These are phyloP conservation scores for Aphrophora alni DNA, from an alignment of 2,888 invertebrate genomes.

Conservation along the genomic window DNA sequence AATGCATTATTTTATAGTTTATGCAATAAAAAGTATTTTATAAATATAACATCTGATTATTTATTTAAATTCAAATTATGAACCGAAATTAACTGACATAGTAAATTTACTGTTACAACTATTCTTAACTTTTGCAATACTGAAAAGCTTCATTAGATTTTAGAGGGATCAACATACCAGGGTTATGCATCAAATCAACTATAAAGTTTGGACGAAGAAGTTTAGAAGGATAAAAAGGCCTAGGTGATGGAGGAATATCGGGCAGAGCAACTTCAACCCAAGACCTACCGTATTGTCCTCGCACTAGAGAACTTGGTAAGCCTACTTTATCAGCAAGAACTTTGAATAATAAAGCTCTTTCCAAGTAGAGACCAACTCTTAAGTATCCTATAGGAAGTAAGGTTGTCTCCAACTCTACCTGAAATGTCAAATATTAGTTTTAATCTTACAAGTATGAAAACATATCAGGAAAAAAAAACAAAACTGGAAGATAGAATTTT, in stretches of 20 bases:
- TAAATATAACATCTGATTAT: too few relatives aligned
- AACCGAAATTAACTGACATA: too few relatives aligned
- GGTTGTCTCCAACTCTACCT: constrained; percentile 57
- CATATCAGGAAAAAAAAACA: background rate
- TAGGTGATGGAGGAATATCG: constrained; percentile 32
- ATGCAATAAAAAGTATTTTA: too few relatives aligned
- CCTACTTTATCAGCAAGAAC: constrained; percentile 68
- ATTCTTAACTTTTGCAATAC: constrained; percentile 53
- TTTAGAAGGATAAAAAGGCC: constrained; percentile 21
- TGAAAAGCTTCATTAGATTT: constrained; percentile 57
- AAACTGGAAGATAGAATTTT: too few relatives aligned
- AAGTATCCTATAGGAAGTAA: constrained; percentile 66
- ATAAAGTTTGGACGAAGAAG: constrained; percentile 65
- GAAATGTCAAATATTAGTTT: constrained; percentile 43
- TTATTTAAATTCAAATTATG: too few relatives aligned
- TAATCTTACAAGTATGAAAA: too few relatives aligned
- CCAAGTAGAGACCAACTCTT: constrained; percentile 65
- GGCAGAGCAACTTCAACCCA: constrained; percentile 72
- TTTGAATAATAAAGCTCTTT: constrained; percentile 70
- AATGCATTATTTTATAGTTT: too few relatives aligned
- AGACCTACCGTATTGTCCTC: constrained; percentile 61
- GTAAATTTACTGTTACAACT: too few relatives aligned
- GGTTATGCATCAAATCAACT: constrained; percentile 64
- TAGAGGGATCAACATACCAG: constrained; percentile 59
- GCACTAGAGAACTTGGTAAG: constrained; percentile 66